A percentile compares a stretch with the other conserved stretches of the same genome.
These are phyloP conservation scores for Lepidurus apus DNA, from an alignment of 1,140 invertebrate genomes.

Conservation along the genomic window DNA sequence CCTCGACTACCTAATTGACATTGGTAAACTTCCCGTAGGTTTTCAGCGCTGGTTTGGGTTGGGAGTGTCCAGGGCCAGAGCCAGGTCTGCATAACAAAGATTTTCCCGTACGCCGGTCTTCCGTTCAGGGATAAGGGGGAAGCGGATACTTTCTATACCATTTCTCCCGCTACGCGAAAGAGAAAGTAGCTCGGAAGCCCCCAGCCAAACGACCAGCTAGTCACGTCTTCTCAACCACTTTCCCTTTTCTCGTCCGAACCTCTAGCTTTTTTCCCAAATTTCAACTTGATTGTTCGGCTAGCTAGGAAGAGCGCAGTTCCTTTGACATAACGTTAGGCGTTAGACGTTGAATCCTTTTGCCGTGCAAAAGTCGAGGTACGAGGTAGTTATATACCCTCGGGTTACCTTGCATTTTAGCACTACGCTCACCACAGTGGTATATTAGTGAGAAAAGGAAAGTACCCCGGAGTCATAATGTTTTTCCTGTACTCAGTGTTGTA, in stretches of 20 bases:
- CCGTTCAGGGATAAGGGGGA: not conserved
- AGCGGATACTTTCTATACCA: not conserved
- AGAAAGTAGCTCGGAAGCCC: conserved; percentile 17
- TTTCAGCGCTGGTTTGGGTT: not conserved
- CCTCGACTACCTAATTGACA: not conserved
- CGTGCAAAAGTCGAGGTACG: not conserved
- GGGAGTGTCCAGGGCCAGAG: not conserved
- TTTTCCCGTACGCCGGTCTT: not conserved
- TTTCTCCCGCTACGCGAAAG: not conserved
- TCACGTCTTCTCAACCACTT: not conserved
- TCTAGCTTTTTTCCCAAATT: not conserved
- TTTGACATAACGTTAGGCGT: not conserved
- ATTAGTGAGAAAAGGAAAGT: not conserved
- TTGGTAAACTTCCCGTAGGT: not conserved
- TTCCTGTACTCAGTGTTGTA: conserved; percentile 2
- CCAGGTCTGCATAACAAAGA: not conserved
- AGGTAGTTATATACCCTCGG: not conserved
- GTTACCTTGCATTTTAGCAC: not conserved
- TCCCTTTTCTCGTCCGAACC: not conserved
- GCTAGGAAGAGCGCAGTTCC: not conserved
- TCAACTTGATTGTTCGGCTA: not conserved
- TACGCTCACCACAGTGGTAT: not conserved
- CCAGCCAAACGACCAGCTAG: not conserved
- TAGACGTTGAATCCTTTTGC: not conserved
- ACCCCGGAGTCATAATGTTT: not conserved